These are phyloP conservation scores for Chlorocebus sabaeus DNA, from an alignment of 2,113 vertebrate genomes.

Conservation along the genomic window DNA sequence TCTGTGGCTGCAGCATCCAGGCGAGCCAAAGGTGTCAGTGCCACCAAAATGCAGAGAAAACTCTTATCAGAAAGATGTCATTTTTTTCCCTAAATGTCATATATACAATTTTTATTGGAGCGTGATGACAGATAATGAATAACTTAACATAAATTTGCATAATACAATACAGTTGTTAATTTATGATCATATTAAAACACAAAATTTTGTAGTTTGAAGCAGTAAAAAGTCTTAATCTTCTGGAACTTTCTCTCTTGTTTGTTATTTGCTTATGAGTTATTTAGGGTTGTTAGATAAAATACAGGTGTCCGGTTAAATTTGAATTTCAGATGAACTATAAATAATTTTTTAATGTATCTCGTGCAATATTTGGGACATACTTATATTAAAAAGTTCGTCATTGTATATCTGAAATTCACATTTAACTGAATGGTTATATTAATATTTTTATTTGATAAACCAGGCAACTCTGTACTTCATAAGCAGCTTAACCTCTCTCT, in stretches of 20 bases:
- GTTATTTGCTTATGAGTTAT: conserved; percentile 75
- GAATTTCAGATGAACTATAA: conserved; percentile 17
- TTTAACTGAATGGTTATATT: background rate
- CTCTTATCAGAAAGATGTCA: conserved; percentile 82
- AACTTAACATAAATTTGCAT: conserved; percentile 88
- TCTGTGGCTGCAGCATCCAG: rapidly evolving
- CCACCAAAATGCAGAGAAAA: conserved; percentile 71
- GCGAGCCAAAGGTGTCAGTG: conserved; percentile 57
- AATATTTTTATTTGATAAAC: background rate
- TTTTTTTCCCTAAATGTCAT: conserved; percentile 82
- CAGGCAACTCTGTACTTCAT: background rate
- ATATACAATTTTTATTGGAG: conserved; percentile 83
- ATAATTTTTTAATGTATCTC: background rate
- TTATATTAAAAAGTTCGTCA: background rate
- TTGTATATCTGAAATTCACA: background rate
- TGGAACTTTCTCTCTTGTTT: conserved; percentile 78
- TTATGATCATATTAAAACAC: conserved; percentile 82
- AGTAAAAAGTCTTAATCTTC: conserved; percentile 66
- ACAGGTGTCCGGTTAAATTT: conserved; percentile 33
- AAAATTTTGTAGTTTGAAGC: conserved; percentile 82
- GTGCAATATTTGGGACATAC: background rate
- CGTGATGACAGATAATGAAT: conserved; percentile 83
- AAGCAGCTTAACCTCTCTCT: background rate
- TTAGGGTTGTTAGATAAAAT: conserved; percentile 53
- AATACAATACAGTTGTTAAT: conserved; percentile 85